Conservation (phyloP, 2,888 invertebrate species). For the Escarpia spicata region DNA sequence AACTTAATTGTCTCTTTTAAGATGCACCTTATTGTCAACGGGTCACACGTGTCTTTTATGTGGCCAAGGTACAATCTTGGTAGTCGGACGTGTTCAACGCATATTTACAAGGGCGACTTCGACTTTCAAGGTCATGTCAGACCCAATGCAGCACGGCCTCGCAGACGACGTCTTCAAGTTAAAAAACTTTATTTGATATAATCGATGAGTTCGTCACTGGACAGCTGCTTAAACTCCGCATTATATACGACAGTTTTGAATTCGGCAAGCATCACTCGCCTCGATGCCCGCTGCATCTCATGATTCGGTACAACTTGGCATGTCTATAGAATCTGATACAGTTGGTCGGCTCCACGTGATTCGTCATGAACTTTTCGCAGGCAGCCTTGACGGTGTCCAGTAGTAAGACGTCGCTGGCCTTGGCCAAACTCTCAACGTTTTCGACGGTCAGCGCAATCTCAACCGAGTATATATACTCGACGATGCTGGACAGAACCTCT, state of each 20-base stretch:
- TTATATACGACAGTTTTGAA: constrained; percentile 33
- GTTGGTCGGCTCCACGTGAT: constrained; percentile 37
- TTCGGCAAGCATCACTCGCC: constrained; percentile 31
- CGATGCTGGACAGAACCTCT: constrained; percentile 29
- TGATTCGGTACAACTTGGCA: constrained; percentile 33
- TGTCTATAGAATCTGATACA: constrained; percentile 39
- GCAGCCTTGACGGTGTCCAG: constrained; percentile 33
- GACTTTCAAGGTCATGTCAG: constrained; percentile 20
- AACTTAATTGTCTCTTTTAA: constrained; percentile 34
- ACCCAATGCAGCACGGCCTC: constrained; percentile 36
- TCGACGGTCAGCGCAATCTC: constrained; percentile 34
- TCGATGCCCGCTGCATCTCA: constrained; percentile 28
- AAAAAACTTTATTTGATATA: constrained; percentile 37
- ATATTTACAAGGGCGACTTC: constrained; percentile 22
- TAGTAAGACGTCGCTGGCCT: constrained; percentile 38
- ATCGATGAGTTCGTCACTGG: constrained; percentile 35
- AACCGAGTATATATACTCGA: constrained; percentile 38
- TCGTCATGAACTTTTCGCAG: constrained; percentile 37
- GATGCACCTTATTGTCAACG: constrained; percentile 24
- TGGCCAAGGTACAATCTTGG: constrained; percentile 37
- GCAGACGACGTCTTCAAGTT: constrained; percentile 38
- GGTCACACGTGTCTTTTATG: constrained; percentile 23
- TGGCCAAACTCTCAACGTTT: constrained; percentile 38
- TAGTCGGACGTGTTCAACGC: constrained; percentile 31
- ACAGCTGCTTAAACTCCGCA: constrained; percentile 33